Conservation (phyloP, 2,888 invertebrate species). For the Timandra comae region DNA sequence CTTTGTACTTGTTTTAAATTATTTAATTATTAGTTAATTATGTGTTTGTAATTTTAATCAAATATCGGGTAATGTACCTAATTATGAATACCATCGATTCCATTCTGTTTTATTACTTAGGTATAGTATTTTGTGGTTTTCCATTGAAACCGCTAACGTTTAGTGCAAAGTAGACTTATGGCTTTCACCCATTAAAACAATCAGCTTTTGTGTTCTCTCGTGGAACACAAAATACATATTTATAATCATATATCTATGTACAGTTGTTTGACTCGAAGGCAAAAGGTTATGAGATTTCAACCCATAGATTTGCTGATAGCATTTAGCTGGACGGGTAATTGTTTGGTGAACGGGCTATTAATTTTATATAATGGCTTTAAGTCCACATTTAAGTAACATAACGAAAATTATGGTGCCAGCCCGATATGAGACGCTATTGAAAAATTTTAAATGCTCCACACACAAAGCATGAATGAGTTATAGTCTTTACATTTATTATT, state of each 20-base stretch:
- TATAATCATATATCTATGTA: slow-evolving; percentile 21
- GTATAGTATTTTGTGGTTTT: no score
- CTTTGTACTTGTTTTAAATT: not conserved
- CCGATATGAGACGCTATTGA: slow-evolving; percentile 50
- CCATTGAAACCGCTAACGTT: no score
- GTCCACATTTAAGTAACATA: slow-evolving; percentile 58
- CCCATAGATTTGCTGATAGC: slow-evolving; percentile 70
- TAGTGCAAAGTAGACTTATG: no score
- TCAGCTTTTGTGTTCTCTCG: no score
- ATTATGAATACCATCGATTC: no score
- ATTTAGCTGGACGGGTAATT: slow-evolving; percentile 68
- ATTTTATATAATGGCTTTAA: slow-evolving; percentile 64
- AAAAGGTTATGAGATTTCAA: slow-evolving; percentile 72
- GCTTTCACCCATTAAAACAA: no score
- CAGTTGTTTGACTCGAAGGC: slow-evolving; percentile 58
- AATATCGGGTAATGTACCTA: not conserved
- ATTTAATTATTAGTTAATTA: not conserved
- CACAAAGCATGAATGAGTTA: slow-evolving; percentile 40
- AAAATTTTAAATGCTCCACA: slow-evolving; percentile 41
- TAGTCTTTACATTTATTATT: slow-evolving; percentile 30
- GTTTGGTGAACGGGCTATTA: slow-evolving; percentile 68
- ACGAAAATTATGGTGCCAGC: slow-evolving; percentile 50
- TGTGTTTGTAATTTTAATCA: not conserved
- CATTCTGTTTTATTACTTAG: no score
- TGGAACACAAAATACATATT: slow-evolving; percentile 2